phyloP scores from a whole-genome alignment of 2,797 vertebrate species.

The Uromys caudimaculatus region DNA sequence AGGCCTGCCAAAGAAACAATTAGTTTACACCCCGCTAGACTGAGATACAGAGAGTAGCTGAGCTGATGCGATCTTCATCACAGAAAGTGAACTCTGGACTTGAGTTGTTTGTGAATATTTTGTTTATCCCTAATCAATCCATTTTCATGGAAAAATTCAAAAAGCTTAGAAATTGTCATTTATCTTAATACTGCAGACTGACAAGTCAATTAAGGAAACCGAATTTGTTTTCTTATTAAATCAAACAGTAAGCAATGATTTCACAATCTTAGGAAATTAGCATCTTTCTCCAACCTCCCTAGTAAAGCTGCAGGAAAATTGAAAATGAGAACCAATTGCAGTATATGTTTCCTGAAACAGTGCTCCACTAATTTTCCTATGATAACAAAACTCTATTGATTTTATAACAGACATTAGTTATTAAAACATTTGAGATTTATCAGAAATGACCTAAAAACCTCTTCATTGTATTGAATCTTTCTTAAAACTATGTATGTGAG shows the following conservation, averaged over 20 bases:
- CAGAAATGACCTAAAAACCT: not conserved
- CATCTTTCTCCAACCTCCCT: not conserved
- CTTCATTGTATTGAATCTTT: not conserved
- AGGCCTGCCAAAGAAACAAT: constrained; percentile 24
- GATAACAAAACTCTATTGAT: constrained; percentile 5
- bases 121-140: not conserved
- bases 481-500: not conserved
- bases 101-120: not conserved
- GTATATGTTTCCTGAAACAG: not conserved
- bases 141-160: constrained; percentile 13
- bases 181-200: constrained; percentile 7
- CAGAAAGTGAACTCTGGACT: not conserved
- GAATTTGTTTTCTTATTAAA: constrained; percentile 29
- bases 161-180: constrained; percentile 27
- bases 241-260: not conserved
- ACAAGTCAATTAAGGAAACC: not conserved
- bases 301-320: not conserved
- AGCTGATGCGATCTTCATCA: constrained; percentile 24
- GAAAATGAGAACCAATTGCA: not conserved
- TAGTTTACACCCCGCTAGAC: constrained; percentile 28
- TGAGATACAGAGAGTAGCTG: not conserved
- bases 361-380: not conserved
- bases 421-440: not conserved
- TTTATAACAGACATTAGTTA: not conserved
- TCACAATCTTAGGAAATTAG: not conserved